Base-by-base conservation (phyloP, 2,113 vertebrate genomes). In the Salminus brasiliensis region DNA sequence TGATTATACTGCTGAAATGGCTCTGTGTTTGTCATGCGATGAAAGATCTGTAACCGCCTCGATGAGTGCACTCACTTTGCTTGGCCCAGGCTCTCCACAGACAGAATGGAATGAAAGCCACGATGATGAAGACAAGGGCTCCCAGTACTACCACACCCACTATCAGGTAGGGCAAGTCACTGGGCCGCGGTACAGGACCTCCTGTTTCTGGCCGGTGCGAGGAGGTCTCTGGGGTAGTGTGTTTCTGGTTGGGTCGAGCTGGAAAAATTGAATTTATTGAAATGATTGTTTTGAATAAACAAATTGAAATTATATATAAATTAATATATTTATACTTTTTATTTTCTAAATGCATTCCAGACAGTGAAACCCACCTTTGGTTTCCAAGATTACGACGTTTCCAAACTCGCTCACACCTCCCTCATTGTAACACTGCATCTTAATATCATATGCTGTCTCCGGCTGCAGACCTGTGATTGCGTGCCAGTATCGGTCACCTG, bases 361-460 rank as follows among this genome's bases (percentile, higher is more conserved):
- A 32, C n/a, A 49, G 13, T 45, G 18, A 68, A 59, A 27, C 57
- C 23, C 85, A 98, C 97, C 96, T 96, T 98, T 98, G 7, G 98
- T 99, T 90, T 99, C 98, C 1, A 97, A 95, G 87, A 99, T 99
- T 92, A 99, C 97, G 55, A 99, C 97, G 0, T 99, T 99, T 85
- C 97, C 98, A 81, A 97, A 98, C 76, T 99, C 97, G 0, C 98
- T 99, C 88, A 97, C 96, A 0, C 98, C 98, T 0, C 97, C 97
- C 86, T 99, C 97, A 0, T 99, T 99, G 89, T 96, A 99, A 88
- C 97, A 98, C 55, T 97, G 96, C 98, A 99, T 99, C 91, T 99
- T 99, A 82, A 99, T 99, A 88, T 99, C 98, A 0, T 99, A 99
- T 0, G 98, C 96, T 0, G 98, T 98, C 87, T 99, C 98, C 0